Base-by-base conservation (phyloP, 1,140 invertebrate species). In the Sminthurides bifidus region DNA sequence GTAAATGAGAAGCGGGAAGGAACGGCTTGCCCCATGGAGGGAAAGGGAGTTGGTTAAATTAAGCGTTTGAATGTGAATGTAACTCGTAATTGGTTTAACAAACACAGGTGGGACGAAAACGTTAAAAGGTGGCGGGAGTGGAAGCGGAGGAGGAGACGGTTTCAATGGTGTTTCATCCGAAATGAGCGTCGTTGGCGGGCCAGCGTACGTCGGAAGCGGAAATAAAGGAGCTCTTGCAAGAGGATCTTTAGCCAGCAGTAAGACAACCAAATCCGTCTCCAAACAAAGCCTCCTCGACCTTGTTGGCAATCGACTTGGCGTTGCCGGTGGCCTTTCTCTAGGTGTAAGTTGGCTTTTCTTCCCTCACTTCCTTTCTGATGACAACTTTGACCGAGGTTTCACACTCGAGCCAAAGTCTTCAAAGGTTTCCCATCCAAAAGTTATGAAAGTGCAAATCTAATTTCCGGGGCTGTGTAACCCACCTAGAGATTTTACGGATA, bases 271-370 rank as follows among this genome's bases (percentile, higher is more conserved):
- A 67, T 78, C 77, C 15, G 72, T 74, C 1, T 79, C 77, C 6
- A 70, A 74, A 52, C 75, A 77, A 61, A 77, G 74, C 53, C 72
- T 80, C n/a, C 68, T 80, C 35, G 82, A 85, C 69, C 71, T 84
- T 58, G 80, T 82, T 49, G 77, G 77, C 56, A 80, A 75, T 66
- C 78, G 79, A 67, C 74, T 84, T 68, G 78, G 79, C 62, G 78
- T 77, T 53, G 56, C 58, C 45, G 63, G 63, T 43, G 63, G 63
- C 44, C 56, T 65, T 53, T 65, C 63, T 27, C 53, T 65, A 19
- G 63, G 59, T 30, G 59, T 61, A 61, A 57, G 59, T 50, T 17
- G 12, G n/a, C 23, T 17, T 46, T 19, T 43, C 12, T 43, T 15
- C 41, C 8, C 21, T 35, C 10, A 12, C 10, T n/a, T n/a, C n/a